phyloP scores from a whole-genome alignment of 2,888 invertebrate genomes.

The Encarsia formosa region DNA sequence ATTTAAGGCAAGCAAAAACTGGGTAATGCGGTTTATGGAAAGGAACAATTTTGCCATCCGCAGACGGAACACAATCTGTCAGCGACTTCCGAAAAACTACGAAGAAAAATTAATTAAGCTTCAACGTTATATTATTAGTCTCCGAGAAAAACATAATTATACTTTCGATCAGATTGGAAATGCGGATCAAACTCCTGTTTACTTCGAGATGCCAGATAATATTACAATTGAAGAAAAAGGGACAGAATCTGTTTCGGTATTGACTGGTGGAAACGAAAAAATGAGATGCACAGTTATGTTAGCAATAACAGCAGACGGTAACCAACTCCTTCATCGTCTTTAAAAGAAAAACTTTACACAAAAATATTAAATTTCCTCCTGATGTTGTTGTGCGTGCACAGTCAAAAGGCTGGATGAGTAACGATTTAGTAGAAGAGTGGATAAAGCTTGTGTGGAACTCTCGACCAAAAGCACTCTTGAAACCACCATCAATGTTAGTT shows the following conservation, averaged over 20 bases:
- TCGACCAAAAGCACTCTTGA: not conserved
- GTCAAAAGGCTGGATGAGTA: not conserved
- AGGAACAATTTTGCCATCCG: too few species aligned
- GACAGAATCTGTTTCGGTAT: not conserved
- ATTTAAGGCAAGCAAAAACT: too few species aligned
- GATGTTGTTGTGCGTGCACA: not conserved
- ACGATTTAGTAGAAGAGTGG: not conserved
- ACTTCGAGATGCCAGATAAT: not conserved
- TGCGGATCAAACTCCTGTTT: too few species aligned
- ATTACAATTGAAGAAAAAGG: not conserved
- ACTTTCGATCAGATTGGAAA: too few species aligned
- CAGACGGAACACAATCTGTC: too few species aligned
- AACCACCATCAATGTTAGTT: not conserved
- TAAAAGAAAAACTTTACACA: not conserved
- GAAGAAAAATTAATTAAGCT: too few species aligned
- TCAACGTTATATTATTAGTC: too few species aligned
- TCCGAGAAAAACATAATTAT: too few species aligned
- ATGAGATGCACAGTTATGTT: not conserved
- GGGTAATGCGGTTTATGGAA: too few species aligned
- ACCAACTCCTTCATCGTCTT: not conserved
- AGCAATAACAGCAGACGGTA: not conserved
- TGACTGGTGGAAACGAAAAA: not conserved
- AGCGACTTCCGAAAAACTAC: too few species aligned
- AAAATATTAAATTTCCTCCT: not conserved
- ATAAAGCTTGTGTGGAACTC: not conserved